A percentile compares a stretch with the other conserved stretches of the same genome.
Evolutionary conservation across 2,113 vertebrate species (phyloP).

Genomic region (Parotia lawesii): DNA sequence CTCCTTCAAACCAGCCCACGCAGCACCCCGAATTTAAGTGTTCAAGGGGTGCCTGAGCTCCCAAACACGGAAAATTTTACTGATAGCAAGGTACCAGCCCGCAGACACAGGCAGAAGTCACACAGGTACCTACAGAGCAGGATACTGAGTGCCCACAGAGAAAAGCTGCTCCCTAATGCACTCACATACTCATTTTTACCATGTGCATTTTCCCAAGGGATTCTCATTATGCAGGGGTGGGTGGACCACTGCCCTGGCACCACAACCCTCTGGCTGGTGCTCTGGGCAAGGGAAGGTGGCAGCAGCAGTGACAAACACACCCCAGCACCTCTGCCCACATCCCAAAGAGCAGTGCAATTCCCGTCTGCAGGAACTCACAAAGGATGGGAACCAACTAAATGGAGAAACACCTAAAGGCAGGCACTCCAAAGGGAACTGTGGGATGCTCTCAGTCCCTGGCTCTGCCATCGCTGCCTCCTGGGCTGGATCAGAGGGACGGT

Average conservation of each 20-base stretch:
- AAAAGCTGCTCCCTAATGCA: accelerated
- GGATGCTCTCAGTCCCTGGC: neutral
- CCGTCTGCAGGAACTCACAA: neutral
- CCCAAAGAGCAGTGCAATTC: neutral
- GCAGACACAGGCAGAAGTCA: neutral
- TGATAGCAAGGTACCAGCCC: neutral
- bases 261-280: neutral
- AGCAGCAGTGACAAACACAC: neutral
- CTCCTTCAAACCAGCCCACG: neutral
- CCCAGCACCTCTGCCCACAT: neutral
- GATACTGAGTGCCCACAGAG: accelerated
- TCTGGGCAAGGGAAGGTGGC: neutral
- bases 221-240: neutral
- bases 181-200: accelerated
- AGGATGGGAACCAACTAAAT: neutral
- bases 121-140: neutral
- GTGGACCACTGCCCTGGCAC: neutral
- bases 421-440: neutral
- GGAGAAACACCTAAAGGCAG: neutral
- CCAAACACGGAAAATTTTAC: accelerated
- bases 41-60: neutral
- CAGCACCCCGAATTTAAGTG: accelerated
- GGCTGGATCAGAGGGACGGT: accelerated
- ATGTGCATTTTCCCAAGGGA: neutral
- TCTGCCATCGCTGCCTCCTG: neutral